Conservation (phyloP, 2,797 vertebrate genomes). For the Scolopax bukidnonensis region DNA sequence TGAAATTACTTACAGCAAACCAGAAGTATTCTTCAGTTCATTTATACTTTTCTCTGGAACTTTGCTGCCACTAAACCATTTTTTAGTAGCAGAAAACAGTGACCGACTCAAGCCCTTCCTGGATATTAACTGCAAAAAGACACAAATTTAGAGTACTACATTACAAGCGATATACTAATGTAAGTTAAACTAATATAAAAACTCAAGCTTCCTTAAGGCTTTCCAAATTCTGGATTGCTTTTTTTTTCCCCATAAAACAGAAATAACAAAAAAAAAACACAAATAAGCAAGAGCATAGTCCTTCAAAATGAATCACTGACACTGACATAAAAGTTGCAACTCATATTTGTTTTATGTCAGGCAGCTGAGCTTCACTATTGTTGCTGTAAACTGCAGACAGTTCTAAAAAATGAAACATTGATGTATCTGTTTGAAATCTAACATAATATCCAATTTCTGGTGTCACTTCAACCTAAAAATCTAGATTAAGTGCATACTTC, state of each 20-base stretch:
- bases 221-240: not conserved
- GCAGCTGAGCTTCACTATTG: not conserved
- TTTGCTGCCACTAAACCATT: slow-evolving; percentile 97
- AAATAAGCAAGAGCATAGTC: not conserved
- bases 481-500: not conserved
- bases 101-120: slow-evolving; percentile 96
- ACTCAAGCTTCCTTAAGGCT: not conserved
- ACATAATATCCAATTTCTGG: not conserved
- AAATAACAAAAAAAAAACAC: not conserved
- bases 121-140: slow-evolving; percentile 87
- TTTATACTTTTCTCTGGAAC: slow-evolving; percentile 93
- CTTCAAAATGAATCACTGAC: not conserved
- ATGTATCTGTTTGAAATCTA: not conserved
- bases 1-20: slow-evolving; percentile 88
- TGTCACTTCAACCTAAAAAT: not conserved
- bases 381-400: not conserved
- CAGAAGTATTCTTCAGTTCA: slow-evolving; percentile 92
- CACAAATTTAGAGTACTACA: not conserved
- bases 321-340: not conserved
- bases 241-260: not conserved
- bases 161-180: not conserved
- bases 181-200: not conserved
- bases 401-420: not conserved
- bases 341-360: not conserved
- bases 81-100: slow-evolving; percentile 96